These are phyloP conservation scores for Thelaira solivaga DNA, from an alignment of 2,888 invertebrate genomes.

Conservation along the genomic window DNA sequence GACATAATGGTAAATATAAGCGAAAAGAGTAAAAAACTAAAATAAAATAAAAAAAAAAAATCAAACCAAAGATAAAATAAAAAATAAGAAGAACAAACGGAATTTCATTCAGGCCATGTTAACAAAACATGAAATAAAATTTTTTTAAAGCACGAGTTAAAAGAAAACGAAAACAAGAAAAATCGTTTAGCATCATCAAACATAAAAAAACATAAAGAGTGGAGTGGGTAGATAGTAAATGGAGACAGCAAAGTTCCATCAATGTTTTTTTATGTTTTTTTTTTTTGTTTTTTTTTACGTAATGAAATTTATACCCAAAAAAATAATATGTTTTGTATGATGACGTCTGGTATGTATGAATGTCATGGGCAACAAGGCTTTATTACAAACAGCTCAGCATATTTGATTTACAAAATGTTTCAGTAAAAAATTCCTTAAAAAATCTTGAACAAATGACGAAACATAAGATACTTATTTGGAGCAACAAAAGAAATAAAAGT, in stretches of 20 bases:
- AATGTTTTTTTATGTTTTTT: neutral
- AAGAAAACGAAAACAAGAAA: conserved; percentile 25
- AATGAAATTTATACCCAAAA: neutral
- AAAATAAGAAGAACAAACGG: neutral
- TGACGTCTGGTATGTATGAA: no score
- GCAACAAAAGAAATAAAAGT: no score
- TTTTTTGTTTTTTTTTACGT: neutral
- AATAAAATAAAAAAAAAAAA: neutral
- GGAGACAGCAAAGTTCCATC: conserved; percentile 8
- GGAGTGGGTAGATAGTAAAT: neutral
- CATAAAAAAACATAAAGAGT: no score
- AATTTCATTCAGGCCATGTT: neutral
- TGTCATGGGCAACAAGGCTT: no score
- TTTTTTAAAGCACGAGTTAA: conserved; percentile 39
- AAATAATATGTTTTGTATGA: neutral
- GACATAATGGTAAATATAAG: neutral
- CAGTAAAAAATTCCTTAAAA: no score
- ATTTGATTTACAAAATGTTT: no score
- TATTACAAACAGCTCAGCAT: no score
- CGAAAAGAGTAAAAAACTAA: neutral
- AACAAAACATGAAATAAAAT: conserved; percentile 11
- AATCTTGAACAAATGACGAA: no score
- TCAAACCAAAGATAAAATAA: neutral
- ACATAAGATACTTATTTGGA: no score
- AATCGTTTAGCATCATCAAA: conserved; percentile 46